Percentiles rank a stretch among this genome's conserved stretches.
Evolutionary conservation across 92 coral and sea anemone genomes (phyloP).

Genomic region (Pocillopora grandis): DNA sequence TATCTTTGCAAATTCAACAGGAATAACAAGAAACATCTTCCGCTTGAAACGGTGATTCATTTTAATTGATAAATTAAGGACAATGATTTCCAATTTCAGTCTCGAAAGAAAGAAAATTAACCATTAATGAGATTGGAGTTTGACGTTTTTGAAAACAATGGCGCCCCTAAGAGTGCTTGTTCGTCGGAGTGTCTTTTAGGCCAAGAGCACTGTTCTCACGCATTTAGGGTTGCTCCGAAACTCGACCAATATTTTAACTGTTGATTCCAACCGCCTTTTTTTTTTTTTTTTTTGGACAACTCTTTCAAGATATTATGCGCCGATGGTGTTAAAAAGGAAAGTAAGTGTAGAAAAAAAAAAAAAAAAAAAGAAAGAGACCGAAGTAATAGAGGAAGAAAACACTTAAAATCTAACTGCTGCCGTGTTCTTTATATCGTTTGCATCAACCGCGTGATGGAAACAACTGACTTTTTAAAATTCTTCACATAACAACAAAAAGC

Average conservation of each 20-base stretch:
- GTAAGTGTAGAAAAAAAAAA: neutral
- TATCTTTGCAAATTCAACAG: neutral
- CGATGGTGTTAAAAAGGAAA: neutral
- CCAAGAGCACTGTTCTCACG: constrained; percentile 23
- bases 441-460: neutral
- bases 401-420: neutral
- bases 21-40: constrained; percentile 8
- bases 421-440: neutral
- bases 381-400: constrained; percentile 5
- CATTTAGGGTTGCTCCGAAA: constrained; percentile 11
- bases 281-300: constrained; percentile 34
- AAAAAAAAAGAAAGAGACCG: neutral
- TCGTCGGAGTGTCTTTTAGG: constrained; percentile 19
- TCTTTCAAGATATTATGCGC: neutral
- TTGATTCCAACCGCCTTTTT: constrained; percentile 20
- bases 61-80: constrained; percentile 33
- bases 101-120: constrained; percentile 20
- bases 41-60: constrained; percentile 16
- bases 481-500: constrained; percentile 1
- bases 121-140: constrained; percentile 46
- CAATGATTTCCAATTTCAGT: constrained; percentile 19
- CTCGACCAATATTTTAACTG: constrained; percentile 26
- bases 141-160: constrained; percentile 41
- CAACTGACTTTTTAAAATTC: constrained; percentile 2
- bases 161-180: constrained; percentile 17